A percentile compares a stretch with the other conserved stretches of the same genome.
Conservation (phyloP, 2,888 invertebrate genomes). For the Allygus modestus region DNA sequence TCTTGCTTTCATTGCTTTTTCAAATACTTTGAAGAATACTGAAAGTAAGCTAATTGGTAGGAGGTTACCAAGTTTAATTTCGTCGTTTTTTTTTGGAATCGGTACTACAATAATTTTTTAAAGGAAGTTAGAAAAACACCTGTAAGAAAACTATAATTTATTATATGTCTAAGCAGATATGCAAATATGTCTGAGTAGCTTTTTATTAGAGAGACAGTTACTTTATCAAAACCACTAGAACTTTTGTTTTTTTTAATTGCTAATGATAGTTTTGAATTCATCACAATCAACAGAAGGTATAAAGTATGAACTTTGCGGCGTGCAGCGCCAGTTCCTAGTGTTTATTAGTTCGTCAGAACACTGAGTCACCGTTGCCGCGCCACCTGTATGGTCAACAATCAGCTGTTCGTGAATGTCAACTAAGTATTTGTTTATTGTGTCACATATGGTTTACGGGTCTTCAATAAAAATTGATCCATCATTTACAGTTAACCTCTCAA, state of each 20-base stretch:
- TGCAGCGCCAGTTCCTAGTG: not conserved
- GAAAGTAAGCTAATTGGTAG: too few relatives aligned
- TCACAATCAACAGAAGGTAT: not conserved
- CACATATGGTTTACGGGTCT: slow-evolving; percentile 18
- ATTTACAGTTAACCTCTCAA: too few relatives aligned
- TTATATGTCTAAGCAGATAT: not conserved
- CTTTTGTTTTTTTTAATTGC: slow-evolving; percentile 22
- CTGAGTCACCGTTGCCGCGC: not conserved
- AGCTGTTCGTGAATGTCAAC: too few relatives aligned
- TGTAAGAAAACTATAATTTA: slow-evolving; percentile 10
- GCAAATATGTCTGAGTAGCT: too few relatives aligned
- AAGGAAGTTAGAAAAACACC: not conserved
- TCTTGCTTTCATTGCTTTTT: too few relatives aligned
- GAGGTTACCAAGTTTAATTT: too few relatives aligned
- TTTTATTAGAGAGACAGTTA: not conserved
- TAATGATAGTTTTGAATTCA: slow-evolving; percentile 11
- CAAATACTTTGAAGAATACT: too few relatives aligned
- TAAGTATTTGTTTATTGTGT: slow-evolving; percentile 30
- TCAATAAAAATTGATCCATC: slow-evolving; percentile 1
- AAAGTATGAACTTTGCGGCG: slow-evolving; percentile 25
- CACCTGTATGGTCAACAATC: slow-evolving; percentile 27
- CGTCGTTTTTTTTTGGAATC: too few relatives aligned
- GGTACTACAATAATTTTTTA: too few relatives aligned
- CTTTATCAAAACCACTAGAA: too few relatives aligned
- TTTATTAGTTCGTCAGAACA: slow-evolving; percentile 13